Percentiles rank a stretch among this genome's conserved stretches.
Conservation (phyloP, 2,113 vertebrate genomes). For the Aphyosemion australe region DNA sequence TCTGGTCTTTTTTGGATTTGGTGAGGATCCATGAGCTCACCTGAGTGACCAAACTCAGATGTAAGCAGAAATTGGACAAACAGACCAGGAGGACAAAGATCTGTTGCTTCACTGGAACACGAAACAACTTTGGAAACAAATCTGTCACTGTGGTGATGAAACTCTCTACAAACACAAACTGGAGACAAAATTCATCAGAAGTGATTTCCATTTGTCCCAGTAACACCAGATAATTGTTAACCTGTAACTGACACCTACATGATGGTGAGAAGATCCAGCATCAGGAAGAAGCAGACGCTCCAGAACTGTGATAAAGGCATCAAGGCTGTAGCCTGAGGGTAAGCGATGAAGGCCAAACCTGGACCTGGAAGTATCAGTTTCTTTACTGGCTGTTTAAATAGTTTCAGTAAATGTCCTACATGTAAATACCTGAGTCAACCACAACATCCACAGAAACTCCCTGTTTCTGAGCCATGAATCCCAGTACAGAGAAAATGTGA, state of each 20-base stretch:
- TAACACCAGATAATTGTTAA: no score
- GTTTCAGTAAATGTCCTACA: background rate
- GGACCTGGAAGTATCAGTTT: constrained; percentile 55
- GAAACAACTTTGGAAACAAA: constrained; percentile 39
- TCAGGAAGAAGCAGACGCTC: constrained; percentile 70
- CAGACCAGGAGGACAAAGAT: constrained; percentile 48
- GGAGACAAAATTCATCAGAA: background rate
- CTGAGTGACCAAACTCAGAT: constrained; percentile 55
- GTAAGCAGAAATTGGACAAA: constrained; percentile 27
- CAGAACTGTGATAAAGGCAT: constrained; percentile 75
- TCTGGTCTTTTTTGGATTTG: no score
- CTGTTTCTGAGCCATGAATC: constrained; percentile 73
- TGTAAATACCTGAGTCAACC: constrained; percentile 59
- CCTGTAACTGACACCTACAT: constrained; percentile 38
- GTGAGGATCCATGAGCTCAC: constrained; percentile 12
- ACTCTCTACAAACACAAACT: constrained; percentile 72
- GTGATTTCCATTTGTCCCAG: no score
- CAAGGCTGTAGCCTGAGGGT: constrained; percentile 72
- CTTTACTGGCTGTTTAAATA: no score
- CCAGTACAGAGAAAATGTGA: constrained; percentile 3
- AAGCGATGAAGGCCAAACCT: constrained; percentile 70
- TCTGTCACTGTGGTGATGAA: constrained; percentile 35
- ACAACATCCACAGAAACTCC: constrained; percentile 60
- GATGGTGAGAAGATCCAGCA: constrained; percentile 66
- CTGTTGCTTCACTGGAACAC: constrained; percentile 16